Conservation (phyloP, 1,140 invertebrate genomes). For the Drosophila grimshawi region DNA sequence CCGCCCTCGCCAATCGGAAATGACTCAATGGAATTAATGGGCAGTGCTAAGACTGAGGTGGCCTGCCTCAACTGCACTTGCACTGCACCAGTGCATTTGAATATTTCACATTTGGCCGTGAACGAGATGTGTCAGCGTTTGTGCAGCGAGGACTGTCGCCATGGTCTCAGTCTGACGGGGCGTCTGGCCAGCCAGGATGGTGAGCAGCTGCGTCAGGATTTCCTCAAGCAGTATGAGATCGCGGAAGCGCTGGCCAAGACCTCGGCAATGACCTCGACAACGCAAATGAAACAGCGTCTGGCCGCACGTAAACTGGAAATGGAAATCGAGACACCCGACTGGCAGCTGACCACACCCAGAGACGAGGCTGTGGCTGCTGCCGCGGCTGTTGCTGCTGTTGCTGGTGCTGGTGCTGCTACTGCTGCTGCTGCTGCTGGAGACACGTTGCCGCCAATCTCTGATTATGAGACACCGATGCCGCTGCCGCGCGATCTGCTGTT, state of each 20-base stretch:
- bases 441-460: constrained; percentile 64
- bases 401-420: constrained; percentile 30
- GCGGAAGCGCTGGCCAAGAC: constrained; percentile 87
- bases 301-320: constrained; percentile 86
- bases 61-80: constrained; percentile 68
- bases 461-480: constrained; percentile 85
- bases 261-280: constrained; percentile 86
- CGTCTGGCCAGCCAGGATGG: constrained; percentile 26
- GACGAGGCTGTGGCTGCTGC: constrained; percentile 35
- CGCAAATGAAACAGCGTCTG: constrained; percentile 85
- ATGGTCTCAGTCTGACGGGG: constrained; percentile 64
- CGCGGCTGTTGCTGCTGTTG: constrained; percentile 13
- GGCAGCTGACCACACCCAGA: constrained; percentile 53
- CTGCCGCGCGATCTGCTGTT: constrained; percentile 87
- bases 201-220: constrained; percentile 71
- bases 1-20: constrained; percentile 52
- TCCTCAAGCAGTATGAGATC: constrained; percentile 85
- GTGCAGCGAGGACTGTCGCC: constrained; percentile 69
- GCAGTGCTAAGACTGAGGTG: constrained; percentile 17
- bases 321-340: constrained; percentile 70
- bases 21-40: constrained; percentile 37
- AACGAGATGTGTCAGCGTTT: constrained; percentile 77
- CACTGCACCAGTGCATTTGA: constrained; percentile 37
- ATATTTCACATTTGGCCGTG: constrained; percentile 42
- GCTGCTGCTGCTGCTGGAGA: constrained; percentile 55